phyloP scores from a whole-genome alignment of 2,797 vertebrate genomes.

The Melanogrammus aeglefinus region DNA sequence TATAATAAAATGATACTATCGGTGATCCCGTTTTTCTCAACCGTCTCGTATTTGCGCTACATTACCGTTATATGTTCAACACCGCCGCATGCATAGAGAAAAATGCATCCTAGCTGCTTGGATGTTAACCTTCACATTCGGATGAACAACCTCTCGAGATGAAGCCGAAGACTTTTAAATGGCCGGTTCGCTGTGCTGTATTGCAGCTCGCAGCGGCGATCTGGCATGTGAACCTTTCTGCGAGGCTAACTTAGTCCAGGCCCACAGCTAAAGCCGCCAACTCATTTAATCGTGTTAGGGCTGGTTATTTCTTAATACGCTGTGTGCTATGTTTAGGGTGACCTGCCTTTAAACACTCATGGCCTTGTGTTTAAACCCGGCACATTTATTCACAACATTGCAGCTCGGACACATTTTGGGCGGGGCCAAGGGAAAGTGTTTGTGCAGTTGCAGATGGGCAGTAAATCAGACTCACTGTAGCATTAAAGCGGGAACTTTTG shows the following conservation, averaged over 20 bases:
- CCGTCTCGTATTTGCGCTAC: too few species aligned
- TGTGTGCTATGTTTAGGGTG: slow-evolving; percentile 69
- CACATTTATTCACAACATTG: slow-evolving; percentile 69
- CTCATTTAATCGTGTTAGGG: slow-evolving; percentile 66
- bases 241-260: slow-evolving; percentile 45
- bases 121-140: too few species aligned
- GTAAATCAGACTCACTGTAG: slow-evolving; percentile 69
- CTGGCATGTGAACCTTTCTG: slow-evolving; percentile 26
- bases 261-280: slow-evolving; percentile 36
- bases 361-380: slow-evolving; percentile 66
- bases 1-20: neutral
- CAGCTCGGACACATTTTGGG: slow-evolving; percentile 54
- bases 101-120: too few species aligned
- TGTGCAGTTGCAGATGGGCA: slow-evolving; percentile 64
- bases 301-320: slow-evolving; percentile 71
- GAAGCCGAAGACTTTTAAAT: slow-evolving; percentile 25
- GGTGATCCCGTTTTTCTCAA: neutral
- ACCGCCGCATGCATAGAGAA: too few species aligned
- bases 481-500: slow-evolving; percentile 60
- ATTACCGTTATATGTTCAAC: too few species aligned
- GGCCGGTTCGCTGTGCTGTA: slow-evolving; percentile 40
- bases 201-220: slow-evolving; percentile 41
- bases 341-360: slow-evolving; percentile 61
- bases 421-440: slow-evolving; percentile 55
- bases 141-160: too few species aligned